These are phyloP conservation scores for Caenorhabditis sinica DNA, from an alignment of 2,888 invertebrate genomes.

Conservation along the genomic window DNA sequence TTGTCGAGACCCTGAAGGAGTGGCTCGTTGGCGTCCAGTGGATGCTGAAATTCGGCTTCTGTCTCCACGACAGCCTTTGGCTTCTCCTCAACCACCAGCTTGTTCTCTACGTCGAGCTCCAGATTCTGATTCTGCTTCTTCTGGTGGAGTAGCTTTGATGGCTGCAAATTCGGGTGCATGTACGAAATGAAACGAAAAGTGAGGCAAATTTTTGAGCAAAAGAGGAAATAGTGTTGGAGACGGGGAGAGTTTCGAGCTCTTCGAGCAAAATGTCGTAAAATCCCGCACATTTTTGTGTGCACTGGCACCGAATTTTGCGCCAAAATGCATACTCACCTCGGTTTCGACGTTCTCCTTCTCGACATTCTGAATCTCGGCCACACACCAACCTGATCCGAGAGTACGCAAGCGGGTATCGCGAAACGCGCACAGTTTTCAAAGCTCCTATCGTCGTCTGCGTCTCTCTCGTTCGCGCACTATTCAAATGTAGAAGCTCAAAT, in stretches of 20 bases:
- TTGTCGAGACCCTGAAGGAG: constrained; percentile 92
- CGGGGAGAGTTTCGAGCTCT: background rate
- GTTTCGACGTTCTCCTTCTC: constrained; percentile 46
- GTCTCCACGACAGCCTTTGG: constrained; percentile 15
- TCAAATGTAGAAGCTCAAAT: too few species aligned
- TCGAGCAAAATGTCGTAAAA: constrained; percentile 13
- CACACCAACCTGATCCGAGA: too few species aligned
- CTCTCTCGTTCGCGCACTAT: too few species aligned
- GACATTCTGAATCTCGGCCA: constrained; percentile 58
- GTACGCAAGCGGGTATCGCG: too few species aligned
- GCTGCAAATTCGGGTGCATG: constrained; percentile 33
- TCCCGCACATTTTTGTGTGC: constrained; percentile 25
- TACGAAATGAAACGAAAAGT: too few species aligned
- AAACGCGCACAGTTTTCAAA: too few species aligned
- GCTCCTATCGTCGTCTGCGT: too few species aligned
- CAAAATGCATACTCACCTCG: constrained; percentile 22
- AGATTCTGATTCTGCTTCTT: constrained; percentile 1
- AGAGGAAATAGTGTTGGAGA: background rate
- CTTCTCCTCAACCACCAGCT: constrained; percentile 25
- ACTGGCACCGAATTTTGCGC: constrained; percentile 33
- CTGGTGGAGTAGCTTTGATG: constrained; percentile 7
- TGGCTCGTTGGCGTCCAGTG: constrained; percentile 87
- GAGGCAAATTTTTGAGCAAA: too few species aligned
- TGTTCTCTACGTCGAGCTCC: too few species aligned
- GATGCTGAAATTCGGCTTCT: constrained; percentile 30